These are phyloP conservation scores for Dolichopus griseipennis DNA, from an alignment of 2,888 invertebrate species.

Conservation along the genomic window DNA sequence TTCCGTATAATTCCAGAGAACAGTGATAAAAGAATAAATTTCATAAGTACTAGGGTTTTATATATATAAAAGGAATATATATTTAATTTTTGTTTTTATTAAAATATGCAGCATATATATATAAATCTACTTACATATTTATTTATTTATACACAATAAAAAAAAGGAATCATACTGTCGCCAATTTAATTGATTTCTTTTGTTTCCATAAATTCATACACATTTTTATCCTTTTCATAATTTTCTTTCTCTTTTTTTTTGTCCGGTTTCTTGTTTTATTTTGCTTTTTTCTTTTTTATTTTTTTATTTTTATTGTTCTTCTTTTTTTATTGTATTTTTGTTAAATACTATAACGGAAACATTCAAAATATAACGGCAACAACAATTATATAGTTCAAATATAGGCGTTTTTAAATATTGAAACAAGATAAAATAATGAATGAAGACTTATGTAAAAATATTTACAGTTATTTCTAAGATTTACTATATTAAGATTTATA, in stretches of 20 bases:
- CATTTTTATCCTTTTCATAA: not conserved
- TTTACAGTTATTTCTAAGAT: too few relatives aligned
- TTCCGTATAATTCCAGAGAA: too few relatives aligned
- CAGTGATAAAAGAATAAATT: too few relatives aligned
- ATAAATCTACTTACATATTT: too few relatives aligned
- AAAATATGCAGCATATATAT: too few relatives aligned
- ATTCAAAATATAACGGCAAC: not conserved
- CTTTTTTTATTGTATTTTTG: not conserved
- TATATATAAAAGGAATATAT: too few relatives aligned
- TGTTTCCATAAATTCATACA: constrained; percentile 10
- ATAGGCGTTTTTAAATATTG: not conserved
- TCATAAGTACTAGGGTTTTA: too few relatives aligned
- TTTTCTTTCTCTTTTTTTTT: not conserved
- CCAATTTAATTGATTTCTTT: constrained; percentile 24
- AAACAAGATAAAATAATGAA: not conserved
- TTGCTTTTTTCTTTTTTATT: not conserved
- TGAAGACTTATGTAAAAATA: not conserved
- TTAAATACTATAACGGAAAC: not conserved
- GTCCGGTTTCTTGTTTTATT: not conserved
- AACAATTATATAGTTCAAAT: not conserved
- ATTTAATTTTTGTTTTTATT: too few relatives aligned
- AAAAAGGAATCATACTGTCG: constrained; percentile 17
- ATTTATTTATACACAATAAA: not conserved
- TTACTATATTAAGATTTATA: too few relatives aligned
- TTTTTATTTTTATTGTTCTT: not conserved